Evolutionary conservation across 2,113 vertebrate species (phyloP), one percentile per base, ranked within the genome.

Genomic region (Butastur rufipennis): DNA sequence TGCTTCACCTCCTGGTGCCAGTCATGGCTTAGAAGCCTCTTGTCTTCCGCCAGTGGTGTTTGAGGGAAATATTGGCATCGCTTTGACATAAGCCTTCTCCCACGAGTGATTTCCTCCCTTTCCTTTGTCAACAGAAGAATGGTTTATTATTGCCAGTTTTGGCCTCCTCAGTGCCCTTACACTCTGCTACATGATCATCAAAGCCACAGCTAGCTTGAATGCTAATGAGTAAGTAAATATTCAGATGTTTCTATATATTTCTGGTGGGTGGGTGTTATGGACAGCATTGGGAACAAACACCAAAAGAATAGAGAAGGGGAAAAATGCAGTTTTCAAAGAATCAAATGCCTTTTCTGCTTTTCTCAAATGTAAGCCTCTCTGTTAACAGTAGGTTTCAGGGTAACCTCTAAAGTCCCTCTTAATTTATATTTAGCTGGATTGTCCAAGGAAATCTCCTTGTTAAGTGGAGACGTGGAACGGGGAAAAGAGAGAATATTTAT

Each of bases 51-150:
- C 97, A 94, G 94, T 98, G 98, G 97, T 97, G 97, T 98, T 97
- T 97, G 97, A 98, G 97, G 95, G 98, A 91, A 98, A 92, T 98
- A 93, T 96, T 98, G 97, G 70, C 98, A 90, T 98, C 97, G 96
- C 97, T 98, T 97, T 98, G 98, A 97, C 98, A 97, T 98, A 97
- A 97, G 91, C 88, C 97, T 98, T 98, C 98, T 98, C 97, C 98
- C 98, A 98, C 95, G 98, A 98, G 98, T 99, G 99, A 99, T 97
- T 98, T 98, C 98, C 98, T 98, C 98, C 98, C 98, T 99, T 98
- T 99, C 98, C 99, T 99, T 99, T 99, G 98, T 99, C 99, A 98
- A 99, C 99, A 99, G 99, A 99, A 98, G 99, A 99, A 97, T 99
- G 99, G 99, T 99, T 99, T 98, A 99, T 99, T 98, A 99, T 99